Conservation (phyloP, 2,797 vertebrate species). For the Psittacula derbiana region DNA sequence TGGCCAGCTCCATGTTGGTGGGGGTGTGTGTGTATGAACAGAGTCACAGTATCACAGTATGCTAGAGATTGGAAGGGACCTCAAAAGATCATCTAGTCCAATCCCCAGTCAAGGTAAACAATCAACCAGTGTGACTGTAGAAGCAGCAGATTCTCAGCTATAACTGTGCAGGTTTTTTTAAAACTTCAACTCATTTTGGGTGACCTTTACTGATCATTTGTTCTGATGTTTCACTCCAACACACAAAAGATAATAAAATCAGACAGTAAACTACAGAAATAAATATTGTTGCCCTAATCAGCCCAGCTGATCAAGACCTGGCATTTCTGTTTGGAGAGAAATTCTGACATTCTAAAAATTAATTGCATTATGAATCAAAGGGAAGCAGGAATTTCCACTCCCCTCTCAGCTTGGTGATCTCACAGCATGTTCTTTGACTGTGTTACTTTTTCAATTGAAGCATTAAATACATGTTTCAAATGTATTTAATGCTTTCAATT, state of each 20-base stretch:
- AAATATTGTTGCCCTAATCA: background rate
- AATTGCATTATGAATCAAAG: background rate
- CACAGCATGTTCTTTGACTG: background rate
- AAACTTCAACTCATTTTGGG: background rate
- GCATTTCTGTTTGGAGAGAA: slow-evolving; percentile 5
- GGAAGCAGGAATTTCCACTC: background rate
- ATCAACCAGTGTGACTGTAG: background rate
- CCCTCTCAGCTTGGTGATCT: background rate
- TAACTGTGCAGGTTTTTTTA: background rate
- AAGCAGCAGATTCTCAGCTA: background rate
- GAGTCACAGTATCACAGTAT: background rate
- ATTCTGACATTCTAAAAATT: slow-evolving; percentile 5
- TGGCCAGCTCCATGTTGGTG: background rate
- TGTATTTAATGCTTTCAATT: background rate
- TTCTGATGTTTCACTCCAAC: background rate
- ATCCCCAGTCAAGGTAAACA: background rate
- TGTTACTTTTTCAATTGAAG: background rate
- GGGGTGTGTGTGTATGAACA: background rate
- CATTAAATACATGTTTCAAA: background rate
- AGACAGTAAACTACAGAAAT: background rate
- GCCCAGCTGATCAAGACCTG: background rate
- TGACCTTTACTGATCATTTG: slow-evolving; percentile 14
- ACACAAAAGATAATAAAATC: background rate
- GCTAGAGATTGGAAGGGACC: too few relatives aligned
- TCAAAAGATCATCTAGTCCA: too few relatives aligned